Base-by-base conservation (phyloP, 2,797 vertebrate species). In the Valencia hispanica region DNA sequence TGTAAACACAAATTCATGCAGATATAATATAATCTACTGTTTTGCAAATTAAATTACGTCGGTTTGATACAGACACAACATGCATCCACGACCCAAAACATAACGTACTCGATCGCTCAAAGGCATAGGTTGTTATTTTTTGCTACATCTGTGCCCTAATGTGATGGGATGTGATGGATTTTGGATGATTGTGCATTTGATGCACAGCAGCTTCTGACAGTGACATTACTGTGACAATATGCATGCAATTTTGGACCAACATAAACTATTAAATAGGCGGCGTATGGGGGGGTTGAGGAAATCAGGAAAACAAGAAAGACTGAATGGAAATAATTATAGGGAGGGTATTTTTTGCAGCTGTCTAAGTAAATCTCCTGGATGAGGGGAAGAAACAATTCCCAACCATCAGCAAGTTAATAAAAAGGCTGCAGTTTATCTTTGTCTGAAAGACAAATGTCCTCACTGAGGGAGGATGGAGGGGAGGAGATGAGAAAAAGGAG, bases 331-430 rank as follows among this genome's bases (percentile, higher is more conserved):
- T 86, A 92, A 90, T 91, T 87, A 88, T 88, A 82, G 83, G 70
- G 78, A 84, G 81, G 82, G 85, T 87, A 89, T 65, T 89, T 91
- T 92, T 89, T 83, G 81, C 41, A 27, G 78, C 78, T 88, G 89
- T 93, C 91, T 90, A 86, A 89, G 88, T 91, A 89, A 92, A 91
- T 70, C 84, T 78, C 71, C 70, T 75, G 85, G 90, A 94, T 32
- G 70, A 82, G 83, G 84, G 59, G 69, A 34, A 86, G 89, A 90
- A 89, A 92, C 86, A 91, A 90, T 92, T 90, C 88, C 68, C 87
- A 70, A 86, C 91, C 93, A 93, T 95, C 93, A 94, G 92, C 92
- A 91, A 92, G 88, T 94, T 95, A 94, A 95, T 95, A 95, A 94
- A 94, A 91, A 85, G 78, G 78, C 88, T 88, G 90, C 87, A 88